phyloP scores from a whole-genome alignment of 2,888 invertebrate genomes.

The Dicyrtomina minuta region DNA sequence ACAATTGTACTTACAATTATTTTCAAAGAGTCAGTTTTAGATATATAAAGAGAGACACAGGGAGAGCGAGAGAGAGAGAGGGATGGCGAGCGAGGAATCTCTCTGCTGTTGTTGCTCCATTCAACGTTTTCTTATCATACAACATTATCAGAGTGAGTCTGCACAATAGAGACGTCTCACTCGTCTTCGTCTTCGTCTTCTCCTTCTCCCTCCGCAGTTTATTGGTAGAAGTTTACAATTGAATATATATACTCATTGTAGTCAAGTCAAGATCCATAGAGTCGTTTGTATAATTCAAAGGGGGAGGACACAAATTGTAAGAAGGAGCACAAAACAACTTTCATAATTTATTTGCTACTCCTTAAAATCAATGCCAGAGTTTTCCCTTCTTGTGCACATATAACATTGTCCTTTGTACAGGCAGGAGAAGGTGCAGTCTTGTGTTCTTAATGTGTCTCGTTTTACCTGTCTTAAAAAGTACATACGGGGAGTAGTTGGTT shows the following conservation, averaged over 20 bases:
- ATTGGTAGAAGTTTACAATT: too few species aligned
- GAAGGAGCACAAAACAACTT: neutral
- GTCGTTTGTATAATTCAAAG: constrained; percentile 6
- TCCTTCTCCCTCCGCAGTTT: too few species aligned
- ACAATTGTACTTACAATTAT: neutral
- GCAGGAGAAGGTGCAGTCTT: neutral
- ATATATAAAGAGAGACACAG: neutral
- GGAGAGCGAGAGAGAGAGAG: neutral
- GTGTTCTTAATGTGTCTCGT: too few species aligned
- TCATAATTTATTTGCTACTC: constrained; percentile 11
- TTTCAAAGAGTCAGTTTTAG: neutral
- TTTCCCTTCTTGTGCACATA: neutral
- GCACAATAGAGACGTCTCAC: too few species aligned
- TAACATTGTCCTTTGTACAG: neutral
- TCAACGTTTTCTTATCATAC: too few species aligned
- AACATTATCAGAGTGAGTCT: too few species aligned
- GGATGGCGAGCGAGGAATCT: neutral
- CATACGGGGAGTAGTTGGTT: too few species aligned
- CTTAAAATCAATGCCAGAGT: neutral
- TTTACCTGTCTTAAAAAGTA: too few species aligned
- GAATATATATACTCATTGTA: neutral
- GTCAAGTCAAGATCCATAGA: neutral
- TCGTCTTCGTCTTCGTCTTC: too few species aligned
- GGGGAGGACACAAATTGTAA: neutral
- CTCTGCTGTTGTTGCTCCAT: too few species aligned